Evolutionary conservation across 2,888 invertebrate species (phyloP), one percentile per base, ranked within the genome.

Genomic region (Pristionchus mayeri): DNA sequence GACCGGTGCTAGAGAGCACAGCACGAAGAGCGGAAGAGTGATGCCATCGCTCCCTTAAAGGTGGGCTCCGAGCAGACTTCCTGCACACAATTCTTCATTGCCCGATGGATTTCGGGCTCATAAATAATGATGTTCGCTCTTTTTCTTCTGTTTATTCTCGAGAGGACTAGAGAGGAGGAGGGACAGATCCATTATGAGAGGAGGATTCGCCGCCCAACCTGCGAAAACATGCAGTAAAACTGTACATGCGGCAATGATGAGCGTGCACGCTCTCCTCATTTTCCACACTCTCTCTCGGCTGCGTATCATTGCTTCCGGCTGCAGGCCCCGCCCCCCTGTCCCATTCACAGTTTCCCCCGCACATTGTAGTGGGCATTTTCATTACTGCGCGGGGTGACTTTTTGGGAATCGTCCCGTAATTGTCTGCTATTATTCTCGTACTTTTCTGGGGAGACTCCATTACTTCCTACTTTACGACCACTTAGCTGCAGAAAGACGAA

Each of bases 151-250:
- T 63, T 21, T 60, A 2, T 24, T 13, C n/a, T n/a, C n/a, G 30
- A 30, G 57, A 60, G 30, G 57, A 60, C 57, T 13, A 60, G n/a
- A 27, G 57, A 60, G 57, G 27, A 7, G 57, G n/a, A n/a, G n/a
- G n/a, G n/a, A n/a, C n/a, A n/a, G n/a, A n/a, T n/a, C 57, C 57
- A 60, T 60, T 60, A 60, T 60, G 57, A 60, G 57, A 60, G 24
- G 57, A 4, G 54, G 16, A 52, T 52, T n/a, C n/a, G 16, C 21
- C 52, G 24, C 57, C 27, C 24, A 63, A 63, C 63, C 34, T 63
- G 63, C 63, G 63, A 63, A 63, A 63, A 63, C 63, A 63, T 34
- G 63, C 63, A 34, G 63, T 63, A 63, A 63, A 63, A 63, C 63
- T 63, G 63, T 63, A 63, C 57, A 34, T 24, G 57, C 27, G 30